Evolutionary conservation across 2,888 invertebrate genomes (phyloP), one percentile per base, ranked within the genome.

Genomic region (Drosophila mettleri): DNA sequence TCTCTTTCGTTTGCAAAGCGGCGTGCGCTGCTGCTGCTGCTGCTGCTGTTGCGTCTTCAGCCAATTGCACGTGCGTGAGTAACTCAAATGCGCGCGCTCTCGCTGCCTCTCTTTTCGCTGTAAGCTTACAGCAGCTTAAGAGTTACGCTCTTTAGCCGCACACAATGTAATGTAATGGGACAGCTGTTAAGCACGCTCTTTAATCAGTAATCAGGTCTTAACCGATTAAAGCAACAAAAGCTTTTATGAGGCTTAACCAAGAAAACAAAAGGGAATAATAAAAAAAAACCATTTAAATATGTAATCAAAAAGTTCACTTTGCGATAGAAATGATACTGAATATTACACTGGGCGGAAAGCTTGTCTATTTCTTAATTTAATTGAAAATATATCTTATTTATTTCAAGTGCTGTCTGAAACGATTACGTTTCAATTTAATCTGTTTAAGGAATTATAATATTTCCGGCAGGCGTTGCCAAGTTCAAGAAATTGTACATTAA

Each of bases 1-100:
- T 72, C 63, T 67, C 61, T 34, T 27, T 16, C 64, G 60, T 58
- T 62, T 55, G 33, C 43, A 39, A 52, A 53, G 29, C 49, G 54
- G 63, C 33, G n/a, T 49, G 33, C 53, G 61, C 52, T 54, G 62
- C 51, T 41, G 22, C 36, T 38, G 36, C 8, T 16, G 36, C 22
- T 43, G 43, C 43, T 34, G 36, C 22, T 43, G 43, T 27, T 34
- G 34, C 45, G 49, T 43, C 64, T 43, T 41, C 29, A 57, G 20
- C 33, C 53, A 69, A 60, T 69, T 71, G 66, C 85, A 87, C 80
- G 87, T 86, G 82, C 86, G 69, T 72, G 45, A 59, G 62, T 46
- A 58, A 64, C 75, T 69, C 59, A 63, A 38, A 18, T 38, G 18
- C 18, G 38, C 16, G 10, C 18, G 4, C 38, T 38, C 38, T 38